Evolutionary conservation across 2,113 vertebrate species (phyloP).

Genomic region (Chunga burmeisteri): DNA sequence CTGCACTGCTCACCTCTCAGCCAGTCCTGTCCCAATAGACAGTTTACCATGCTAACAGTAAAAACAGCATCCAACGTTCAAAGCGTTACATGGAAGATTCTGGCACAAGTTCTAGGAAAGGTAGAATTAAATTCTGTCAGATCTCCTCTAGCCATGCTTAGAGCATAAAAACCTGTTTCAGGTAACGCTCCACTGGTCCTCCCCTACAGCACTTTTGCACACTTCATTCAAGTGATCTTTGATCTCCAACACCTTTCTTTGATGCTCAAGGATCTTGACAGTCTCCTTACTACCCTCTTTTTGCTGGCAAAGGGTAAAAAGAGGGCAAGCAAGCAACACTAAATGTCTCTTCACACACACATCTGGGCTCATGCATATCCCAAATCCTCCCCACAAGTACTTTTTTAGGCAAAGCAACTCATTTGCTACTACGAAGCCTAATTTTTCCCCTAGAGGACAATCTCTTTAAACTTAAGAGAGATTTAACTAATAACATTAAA

Average conservation of each 20-base stretch:
- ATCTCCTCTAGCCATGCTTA: neutral
- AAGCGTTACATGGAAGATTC: fast-evolving
- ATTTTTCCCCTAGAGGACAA: neutral
- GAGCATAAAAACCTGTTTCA: neutral
- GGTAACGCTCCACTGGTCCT: fast-evolving
- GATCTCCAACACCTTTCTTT: neutral
- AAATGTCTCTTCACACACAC: fast-evolving
- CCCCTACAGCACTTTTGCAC: neutral
- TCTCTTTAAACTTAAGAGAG: neutral
- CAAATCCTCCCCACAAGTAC: neutral
- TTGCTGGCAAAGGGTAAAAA: neutral
- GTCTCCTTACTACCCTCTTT: neutral
- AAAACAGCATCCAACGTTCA: fast-evolving
- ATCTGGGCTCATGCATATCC: fast-evolving
- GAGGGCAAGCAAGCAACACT: neutral
- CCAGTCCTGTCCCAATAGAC: neutral
- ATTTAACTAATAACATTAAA: conserved; percentile 31
- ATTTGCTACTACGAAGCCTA: neutral
- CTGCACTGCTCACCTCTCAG: fast-evolving
- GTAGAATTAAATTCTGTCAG: neutral
- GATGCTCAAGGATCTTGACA: neutral
- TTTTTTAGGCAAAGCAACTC: neutral
- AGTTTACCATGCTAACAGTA: neutral
- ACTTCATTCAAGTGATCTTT: neutral
- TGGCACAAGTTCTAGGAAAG: neutral